Evolutionary conservation across 2,113 vertebrate genomes (phyloP), one percentile per base, ranked within the genome.

Genomic region (Rhinoderma darwinii): DNA sequence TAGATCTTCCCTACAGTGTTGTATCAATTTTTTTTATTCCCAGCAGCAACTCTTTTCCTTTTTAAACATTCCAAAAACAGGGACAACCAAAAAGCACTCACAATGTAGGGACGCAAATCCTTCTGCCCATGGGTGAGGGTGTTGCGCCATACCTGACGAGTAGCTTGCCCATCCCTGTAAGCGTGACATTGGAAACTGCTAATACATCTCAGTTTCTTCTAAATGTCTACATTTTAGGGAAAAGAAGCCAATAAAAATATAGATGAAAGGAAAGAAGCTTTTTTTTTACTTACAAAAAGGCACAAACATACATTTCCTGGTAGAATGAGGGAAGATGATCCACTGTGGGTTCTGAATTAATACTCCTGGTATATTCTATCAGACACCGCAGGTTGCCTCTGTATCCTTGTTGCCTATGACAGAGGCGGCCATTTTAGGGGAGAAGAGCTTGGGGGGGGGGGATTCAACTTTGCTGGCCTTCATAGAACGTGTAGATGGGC

Each of bases 31-130:
- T 70, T 70, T 70, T 66, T 32, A n/a, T n/a, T 51, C 92, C 91
- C 86, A 95, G 96, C 96, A 94, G 96, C 96, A 90, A 94, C 91
- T 90, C 92, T 89, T 61, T 88, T 89, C 90, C 86, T 92, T 92
- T 89, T 89, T 87, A 44, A 50, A 79, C n/a, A 32, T 84, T 88
- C 91, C 90, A 39, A 22, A 63, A 88, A 89, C 12, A 61, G 15
- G 56, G 56, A 81, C 43, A 32, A 68, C 17, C 27, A 66, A 32
- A 66, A 30, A 50, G 14, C 3, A 12, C 74, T 50, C 72, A 44
- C 43, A 77, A 44, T 10, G 22, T 50, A 27, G 15, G 74, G 30
- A 54, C 30, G 11, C 17, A 54, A 32, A n/a, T 32, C 74, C 74
- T 15, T 15, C 73, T 39, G 35, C 35, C 7, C 37, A 41, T 41